Base-by-base conservation (phyloP, 1,140 invertebrate genomes). In the Diplogasteroides magnus region DNA sequence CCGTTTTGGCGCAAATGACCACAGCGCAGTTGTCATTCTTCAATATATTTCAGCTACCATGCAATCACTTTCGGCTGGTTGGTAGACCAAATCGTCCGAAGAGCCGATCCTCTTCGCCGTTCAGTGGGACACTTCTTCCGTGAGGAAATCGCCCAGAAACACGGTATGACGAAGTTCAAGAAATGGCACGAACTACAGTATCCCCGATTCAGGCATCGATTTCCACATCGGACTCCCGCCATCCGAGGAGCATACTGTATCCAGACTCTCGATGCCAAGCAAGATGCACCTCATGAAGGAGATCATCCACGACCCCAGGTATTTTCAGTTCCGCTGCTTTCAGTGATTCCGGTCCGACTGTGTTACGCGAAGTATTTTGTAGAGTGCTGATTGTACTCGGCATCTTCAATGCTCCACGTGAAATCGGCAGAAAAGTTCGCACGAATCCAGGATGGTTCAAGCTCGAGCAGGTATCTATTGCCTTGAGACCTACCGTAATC, bases 51-150 rank as follows among this genome's bases (percentile, higher is more conserved):
- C 72, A 83, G 81, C 15, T 85, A 85, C 71, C 83, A 84, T 65
- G 82, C 82, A 14, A 61, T 85, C n/a, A 82, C 80, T 0, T 78
- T 83, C 74, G 85, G 82, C 13, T 78, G 84, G 64, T 81, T 85
- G 19, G 74, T 82, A 11, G 82, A 85, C 68, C 80, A 85, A 71
- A 81, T 86, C 29, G 83, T 84, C 1, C 68, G 80, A 65, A 68
- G 78, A 29, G 80, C 78, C 15, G 85, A 85, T 72, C 78, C 79
- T 31, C 75, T 81, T 68, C 60, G 72, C 2, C 70, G 85, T 64
- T 77, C 76, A 15, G 67, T 85, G 27, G 71, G 76, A 26, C 61
- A 79, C 55, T 85, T 84, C 69, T 83, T 84, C 76, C 66, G 77
- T 15, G 83, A 85, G 48, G 84, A 85, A 73, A 82, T 85, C n/a